Evolutionary conservation across 2,113 vertebrate genomes (phyloP).

Genomic region (Trachemys scripta): DNA sequence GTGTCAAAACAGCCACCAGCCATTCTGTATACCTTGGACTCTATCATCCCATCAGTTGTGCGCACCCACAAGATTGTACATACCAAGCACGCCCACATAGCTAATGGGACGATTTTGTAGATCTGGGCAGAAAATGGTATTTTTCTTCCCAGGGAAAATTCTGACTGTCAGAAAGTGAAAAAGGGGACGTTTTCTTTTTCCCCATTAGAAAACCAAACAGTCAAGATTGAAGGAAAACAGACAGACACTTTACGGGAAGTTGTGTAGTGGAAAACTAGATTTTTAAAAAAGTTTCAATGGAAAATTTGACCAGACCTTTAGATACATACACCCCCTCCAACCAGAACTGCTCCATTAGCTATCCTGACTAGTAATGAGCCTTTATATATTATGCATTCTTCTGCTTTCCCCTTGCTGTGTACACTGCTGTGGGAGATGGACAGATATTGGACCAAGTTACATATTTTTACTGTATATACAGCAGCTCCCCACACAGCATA

Average conservation of each 20-base stretch:
- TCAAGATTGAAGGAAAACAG: neutral
- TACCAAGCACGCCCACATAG: too few relatives aligned
- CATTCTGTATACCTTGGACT: neutral
- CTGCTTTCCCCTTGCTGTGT: neutral
- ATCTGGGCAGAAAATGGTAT: too few relatives aligned
- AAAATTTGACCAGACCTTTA: too few relatives aligned
- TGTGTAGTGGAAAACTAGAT: neutral
- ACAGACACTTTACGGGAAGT: neutral
- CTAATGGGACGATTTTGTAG: too few relatives aligned
- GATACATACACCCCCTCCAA: too few relatives aligned
- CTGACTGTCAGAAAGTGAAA: too few relatives aligned
- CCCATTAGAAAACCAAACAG: too few relatives aligned
- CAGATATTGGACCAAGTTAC: neutral
- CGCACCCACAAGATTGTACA: too few relatives aligned
- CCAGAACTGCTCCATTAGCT: neutral
- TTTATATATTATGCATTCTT: neutral
- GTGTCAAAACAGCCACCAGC: neutral
- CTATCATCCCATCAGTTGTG: too few relatives aligned
- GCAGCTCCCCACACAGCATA: neutral
- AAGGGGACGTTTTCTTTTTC: too few relatives aligned
- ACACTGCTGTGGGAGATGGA: neutral
- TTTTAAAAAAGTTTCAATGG: neutral
- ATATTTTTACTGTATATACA: neutral
- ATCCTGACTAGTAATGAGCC: neutral
- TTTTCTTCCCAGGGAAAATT: too few relatives aligned